phyloP scores from a whole-genome alignment of 2,113 vertebrate genomes.

The Prunella fulvescens region DNA sequence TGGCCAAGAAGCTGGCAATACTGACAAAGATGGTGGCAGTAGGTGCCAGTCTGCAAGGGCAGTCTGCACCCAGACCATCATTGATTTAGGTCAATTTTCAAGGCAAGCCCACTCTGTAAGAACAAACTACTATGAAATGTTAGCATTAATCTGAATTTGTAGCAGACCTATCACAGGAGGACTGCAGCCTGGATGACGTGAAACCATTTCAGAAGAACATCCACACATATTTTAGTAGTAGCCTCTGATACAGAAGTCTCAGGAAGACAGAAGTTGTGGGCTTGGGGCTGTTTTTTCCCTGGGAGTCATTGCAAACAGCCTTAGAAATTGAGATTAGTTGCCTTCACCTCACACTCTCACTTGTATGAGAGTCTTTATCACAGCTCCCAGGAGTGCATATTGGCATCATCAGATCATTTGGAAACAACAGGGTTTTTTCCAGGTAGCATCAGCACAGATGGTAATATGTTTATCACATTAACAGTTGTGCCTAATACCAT shows the following conservation, averaged over 20 bases:
- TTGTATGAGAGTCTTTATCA: not conserved
- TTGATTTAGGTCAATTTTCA: not conserved
- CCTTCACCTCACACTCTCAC: not conserved
- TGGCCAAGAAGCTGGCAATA: not conserved
- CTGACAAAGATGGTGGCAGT: not conserved
- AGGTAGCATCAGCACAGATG: conserved; percentile 66
- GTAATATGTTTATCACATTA: conserved; percentile 43
- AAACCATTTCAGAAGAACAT: not conserved
- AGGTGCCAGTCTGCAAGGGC: not conserved
- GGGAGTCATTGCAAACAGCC: not conserved
- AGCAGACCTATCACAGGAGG: not conserved
- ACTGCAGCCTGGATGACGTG: not conserved
- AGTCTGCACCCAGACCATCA: not conserved
- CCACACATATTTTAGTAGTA: not conserved
- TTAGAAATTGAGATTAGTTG: conserved; percentile 14
- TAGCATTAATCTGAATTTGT: not conserved
- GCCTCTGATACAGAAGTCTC: not conserved
- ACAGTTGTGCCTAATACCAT: conserved; percentile 60
- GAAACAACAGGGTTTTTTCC: conserved; percentile 58
- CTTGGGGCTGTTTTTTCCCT: not conserved
- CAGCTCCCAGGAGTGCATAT: conserved; percentile 22
- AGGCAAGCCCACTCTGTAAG: not conserved
- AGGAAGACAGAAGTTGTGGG: not conserved
- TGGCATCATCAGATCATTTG: conserved; percentile 37
- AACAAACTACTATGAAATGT: not conserved